Evolutionary conservation across 2,888 invertebrate species (phyloP).

Genomic region (Pristionchus arcanus): DNA sequence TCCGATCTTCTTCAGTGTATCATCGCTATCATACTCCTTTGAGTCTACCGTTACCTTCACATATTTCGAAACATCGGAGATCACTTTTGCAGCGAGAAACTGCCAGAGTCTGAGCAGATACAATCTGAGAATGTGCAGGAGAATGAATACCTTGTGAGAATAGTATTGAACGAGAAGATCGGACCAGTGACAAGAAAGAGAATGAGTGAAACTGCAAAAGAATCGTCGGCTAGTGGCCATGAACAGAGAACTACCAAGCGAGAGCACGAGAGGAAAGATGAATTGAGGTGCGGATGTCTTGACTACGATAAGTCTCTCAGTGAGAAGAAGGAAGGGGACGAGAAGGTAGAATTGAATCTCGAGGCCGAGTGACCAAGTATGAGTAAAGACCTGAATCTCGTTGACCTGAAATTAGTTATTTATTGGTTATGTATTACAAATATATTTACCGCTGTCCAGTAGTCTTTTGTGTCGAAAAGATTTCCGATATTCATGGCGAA

Average conservation of each 20-base stretch:
- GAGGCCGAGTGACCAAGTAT: constrained; percentile 22
- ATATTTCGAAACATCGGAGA: neutral
- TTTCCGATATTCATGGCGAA: constrained; percentile 22
- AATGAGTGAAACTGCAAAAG: constrained; percentile 24
- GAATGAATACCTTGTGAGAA: neutral
- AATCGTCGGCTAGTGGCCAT: neutral
- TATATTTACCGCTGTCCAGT: neutral
- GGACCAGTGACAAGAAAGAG: constrained; percentile 21
- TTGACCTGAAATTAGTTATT: neutral
- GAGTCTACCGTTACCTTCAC: neutral
- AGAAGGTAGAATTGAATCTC: constrained; percentile 34
- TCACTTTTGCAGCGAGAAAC: constrained; percentile 33
- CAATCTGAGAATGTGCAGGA: neutral
- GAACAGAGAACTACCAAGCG: constrained; percentile 10
- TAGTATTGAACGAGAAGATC: constrained; percentile 39
- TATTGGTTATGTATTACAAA: neutral
- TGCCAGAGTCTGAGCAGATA: constrained; percentile 10
- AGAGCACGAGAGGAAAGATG: neutral
- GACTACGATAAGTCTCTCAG: neutral
- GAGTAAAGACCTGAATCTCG: constrained; percentile 31
- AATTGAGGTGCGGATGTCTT: constrained; percentile 5
- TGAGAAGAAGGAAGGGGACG: constrained; percentile 1
- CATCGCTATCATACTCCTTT: neutral
- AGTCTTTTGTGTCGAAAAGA: constrained; percentile 1
- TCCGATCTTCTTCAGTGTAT: constrained; percentile 2